Evolutionary conservation across 2,113 vertebrate genomes (phyloP).

Genomic region (Dipodomys ordii): DNA sequence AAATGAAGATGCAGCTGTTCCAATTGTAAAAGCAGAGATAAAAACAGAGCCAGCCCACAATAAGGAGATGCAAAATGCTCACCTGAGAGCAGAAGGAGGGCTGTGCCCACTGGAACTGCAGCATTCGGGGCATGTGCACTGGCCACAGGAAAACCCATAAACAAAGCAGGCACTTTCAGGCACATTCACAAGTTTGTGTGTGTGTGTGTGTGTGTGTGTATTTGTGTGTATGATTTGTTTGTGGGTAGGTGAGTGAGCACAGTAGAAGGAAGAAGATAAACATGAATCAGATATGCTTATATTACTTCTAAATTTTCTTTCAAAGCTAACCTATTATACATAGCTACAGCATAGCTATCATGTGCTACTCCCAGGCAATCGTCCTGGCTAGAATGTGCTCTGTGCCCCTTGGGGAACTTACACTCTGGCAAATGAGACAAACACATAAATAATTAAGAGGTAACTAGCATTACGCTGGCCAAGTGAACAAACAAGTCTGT

Average conservation of each 20-base stretch:
- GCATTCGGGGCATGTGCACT: background rate
- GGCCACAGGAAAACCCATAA: background rate
- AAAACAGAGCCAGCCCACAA: slow-evolving; percentile 61
- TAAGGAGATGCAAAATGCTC: slow-evolving; percentile 44
- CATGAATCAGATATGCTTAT: background rate
- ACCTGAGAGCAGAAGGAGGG: slow-evolving; percentile 43
- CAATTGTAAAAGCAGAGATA: slow-evolving; percentile 75
- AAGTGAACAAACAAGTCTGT: background rate
- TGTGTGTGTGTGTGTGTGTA: background rate
- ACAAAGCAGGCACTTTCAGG: background rate
- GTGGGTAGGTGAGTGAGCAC: background rate
- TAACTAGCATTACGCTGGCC: background rate
- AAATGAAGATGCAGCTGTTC: slow-evolving; percentile 68
- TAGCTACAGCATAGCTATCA: background rate
- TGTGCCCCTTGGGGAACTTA: background rate
- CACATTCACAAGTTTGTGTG: background rate
- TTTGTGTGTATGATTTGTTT: background rate
- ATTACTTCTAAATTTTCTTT: background rate
- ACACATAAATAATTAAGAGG: slow-evolving; percentile 9
- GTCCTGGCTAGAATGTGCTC: background rate
- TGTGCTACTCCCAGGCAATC: background rate
- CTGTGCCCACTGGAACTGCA: slow-evolving; percentile 27
- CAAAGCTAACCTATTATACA: background rate
- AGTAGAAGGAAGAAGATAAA: background rate
- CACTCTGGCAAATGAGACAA: background rate